phyloP scores from a whole-genome alignment of 37 sponge, comb jelly and placozoan genomes.

The Lycopodina hypogea region DNA sequence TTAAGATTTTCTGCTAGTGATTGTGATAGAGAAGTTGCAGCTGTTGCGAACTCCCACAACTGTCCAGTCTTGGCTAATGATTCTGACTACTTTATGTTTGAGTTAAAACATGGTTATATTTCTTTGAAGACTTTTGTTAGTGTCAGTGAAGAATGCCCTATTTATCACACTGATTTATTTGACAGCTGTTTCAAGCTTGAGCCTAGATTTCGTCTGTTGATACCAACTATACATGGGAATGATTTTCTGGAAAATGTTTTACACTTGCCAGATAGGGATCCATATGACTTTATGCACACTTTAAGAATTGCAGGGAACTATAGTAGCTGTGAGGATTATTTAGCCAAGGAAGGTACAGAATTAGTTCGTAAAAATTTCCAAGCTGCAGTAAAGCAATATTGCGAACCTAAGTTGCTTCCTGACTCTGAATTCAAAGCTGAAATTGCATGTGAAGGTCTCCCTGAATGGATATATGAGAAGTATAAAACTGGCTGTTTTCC shows the following conservation, averaged over 20 bases:
- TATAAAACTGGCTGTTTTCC: neutral
- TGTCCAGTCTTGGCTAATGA: no score
- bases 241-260: neutral
- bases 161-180: no score
- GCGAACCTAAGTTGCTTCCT: neutral
- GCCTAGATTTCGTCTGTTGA: neutral
- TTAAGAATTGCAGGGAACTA: neutral
- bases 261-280: no score
- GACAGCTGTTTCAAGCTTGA: neutral
- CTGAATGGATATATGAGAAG: neutral
- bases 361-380: neutral
- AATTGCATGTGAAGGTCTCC: neutral
- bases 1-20: no score
- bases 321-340: neutral
- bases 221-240: slow-evolving; percentile 2
- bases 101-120: no score
- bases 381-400: neutral
- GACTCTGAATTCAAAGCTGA: neutral
- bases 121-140: no score
- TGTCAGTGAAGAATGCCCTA: no score
- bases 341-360: neutral
- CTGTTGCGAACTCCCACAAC: no score
- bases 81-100: no score
- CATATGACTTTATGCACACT: no score
- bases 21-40: no score